A percentile compares a stretch with the other conserved stretches of the same genome.
Evolutionary conservation across 2,797 vertebrate species (phyloP).

Genomic region (Pachyuromys duprasi): DNA sequence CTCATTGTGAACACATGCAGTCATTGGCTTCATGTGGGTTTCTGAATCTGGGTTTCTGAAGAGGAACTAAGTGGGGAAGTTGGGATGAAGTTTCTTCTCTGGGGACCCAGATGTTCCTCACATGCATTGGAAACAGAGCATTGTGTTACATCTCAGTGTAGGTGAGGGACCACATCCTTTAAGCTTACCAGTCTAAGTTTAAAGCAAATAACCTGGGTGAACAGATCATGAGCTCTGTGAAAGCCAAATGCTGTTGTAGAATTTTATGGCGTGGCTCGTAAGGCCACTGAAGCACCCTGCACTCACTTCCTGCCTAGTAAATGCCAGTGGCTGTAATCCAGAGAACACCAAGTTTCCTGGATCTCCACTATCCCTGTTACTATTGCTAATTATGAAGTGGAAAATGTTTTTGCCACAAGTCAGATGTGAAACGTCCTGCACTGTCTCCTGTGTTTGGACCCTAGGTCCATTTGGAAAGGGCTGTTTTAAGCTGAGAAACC

Average conservation of each 20-base stretch:
- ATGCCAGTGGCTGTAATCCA: background rate
- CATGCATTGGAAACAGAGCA: background rate
- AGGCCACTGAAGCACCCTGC: background rate
- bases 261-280: background rate
- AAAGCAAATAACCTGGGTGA: background rate
- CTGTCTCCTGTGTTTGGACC: background rate
- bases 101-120: background rate
- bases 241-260: background rate
- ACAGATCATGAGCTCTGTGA: background rate
- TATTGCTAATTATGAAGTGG: background rate
- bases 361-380: background rate
- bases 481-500: background rate
- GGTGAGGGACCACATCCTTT: too few relatives aligned
- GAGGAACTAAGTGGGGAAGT: background rate
- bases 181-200: background rate
- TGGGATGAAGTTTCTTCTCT: background rate
- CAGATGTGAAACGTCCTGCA: too few relatives aligned
- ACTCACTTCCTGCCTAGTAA: background rate
- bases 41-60: background rate
- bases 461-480: background rate
- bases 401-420: background rate
- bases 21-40: background rate
- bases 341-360: background rate
- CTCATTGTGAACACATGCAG: background rate
- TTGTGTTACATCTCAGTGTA: background rate